Evolutionary conservation across 2,888 invertebrate genomes (phyloP).

Genomic region (Eupithecia centaureata): DNA sequence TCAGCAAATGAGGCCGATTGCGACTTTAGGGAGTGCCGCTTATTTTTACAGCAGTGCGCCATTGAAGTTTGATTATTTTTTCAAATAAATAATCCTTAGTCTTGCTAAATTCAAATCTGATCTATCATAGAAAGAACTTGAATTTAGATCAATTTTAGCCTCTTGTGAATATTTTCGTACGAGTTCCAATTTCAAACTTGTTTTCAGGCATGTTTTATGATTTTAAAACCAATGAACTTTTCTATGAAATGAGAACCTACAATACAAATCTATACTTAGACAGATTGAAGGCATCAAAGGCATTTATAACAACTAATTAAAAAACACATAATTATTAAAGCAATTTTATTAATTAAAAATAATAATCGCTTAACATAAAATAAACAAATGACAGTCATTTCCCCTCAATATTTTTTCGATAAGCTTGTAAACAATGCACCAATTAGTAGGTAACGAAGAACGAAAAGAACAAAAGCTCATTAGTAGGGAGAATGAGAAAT

Average conservation of each 20-base stretch:
- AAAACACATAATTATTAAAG: too few relatives aligned
- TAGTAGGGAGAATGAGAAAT: slow-evolving; percentile 59
- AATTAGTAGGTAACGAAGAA: slow-evolving; percentile 55
- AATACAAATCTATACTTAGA: background rate
- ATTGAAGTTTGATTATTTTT: slow-evolving; percentile 3
- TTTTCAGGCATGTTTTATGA: background rate
- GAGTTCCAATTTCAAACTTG: background rate
- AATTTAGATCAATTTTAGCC: background rate
- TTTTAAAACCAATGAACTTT: background rate
- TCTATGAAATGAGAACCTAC: background rate
- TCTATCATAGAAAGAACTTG: background rate
- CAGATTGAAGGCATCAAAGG: background rate
- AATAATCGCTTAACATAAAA: too few relatives aligned
- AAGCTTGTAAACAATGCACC: slow-evolving; percentile 44
- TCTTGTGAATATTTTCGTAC: too few relatives aligned
- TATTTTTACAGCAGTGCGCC: slow-evolving; percentile 74
- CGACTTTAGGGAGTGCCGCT: slow-evolving; percentile 54
- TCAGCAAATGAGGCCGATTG: slow-evolving; percentile 62
- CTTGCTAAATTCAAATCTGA: background rate
- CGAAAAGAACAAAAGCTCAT: slow-evolving; percentile 56
- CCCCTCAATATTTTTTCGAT: slow-evolving; percentile 3
- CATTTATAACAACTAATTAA: too few relatives aligned
- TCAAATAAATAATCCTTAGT: background rate
- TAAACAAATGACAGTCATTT: slow-evolving; percentile 5
- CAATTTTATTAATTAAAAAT: too few relatives aligned